These are phyloP conservation scores for Dryadula phaetusa DNA, from an alignment of 2,888 invertebrate genomes.

Conservation along the genomic window DNA sequence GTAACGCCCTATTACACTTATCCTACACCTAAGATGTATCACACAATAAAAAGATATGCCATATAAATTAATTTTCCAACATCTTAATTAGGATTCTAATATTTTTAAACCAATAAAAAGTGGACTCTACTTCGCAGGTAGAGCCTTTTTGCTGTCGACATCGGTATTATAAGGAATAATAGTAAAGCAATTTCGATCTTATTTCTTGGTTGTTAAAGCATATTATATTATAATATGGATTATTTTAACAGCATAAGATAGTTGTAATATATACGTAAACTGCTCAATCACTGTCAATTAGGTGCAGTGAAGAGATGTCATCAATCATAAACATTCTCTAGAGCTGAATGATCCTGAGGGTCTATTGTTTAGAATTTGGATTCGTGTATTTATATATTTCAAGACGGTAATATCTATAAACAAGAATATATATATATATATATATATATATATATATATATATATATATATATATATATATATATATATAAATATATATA, in stretches of 20 bases:
- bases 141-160: slow-evolving; percentile 19
- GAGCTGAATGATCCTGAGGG: slow-evolving; percentile 61
- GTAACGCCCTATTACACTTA: slow-evolving; percentile 1
- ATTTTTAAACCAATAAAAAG: slow-evolving; percentile 43
- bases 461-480: not conserved
- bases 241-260: slow-evolving; percentile 49
- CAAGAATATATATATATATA: too few relatives aligned
- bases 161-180: not conserved
- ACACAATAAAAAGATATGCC: slow-evolving; percentile 33
- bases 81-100: slow-evolving; percentile 47
- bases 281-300: slow-evolving; percentile 84
- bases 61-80: slow-evolving; percentile 42
- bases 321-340: slow-evolving; percentile 75
- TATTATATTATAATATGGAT: slow-evolving; percentile 35
- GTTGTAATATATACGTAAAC: slow-evolving; percentile 60
- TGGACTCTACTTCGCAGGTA: slow-evolving; percentile 40
- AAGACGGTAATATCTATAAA: not conserved
- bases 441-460: not conserved
- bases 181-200: slow-evolving; percentile 28
- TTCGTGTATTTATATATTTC: slow-evolving; percentile 43
- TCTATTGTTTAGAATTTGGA: slow-evolving; percentile 58
- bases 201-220: slow-evolving; percentile 10
- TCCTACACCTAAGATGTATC: slow-evolving; percentile 7
- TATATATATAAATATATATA: too few relatives aligned
- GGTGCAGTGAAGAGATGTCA: slow-evolving; percentile 75